A percentile compares a stretch with the other conserved stretches of the same genome.
Evolutionary conservation across 2,113 vertebrate species (phyloP).

Genomic region (Corythaeola cristata): DNA sequence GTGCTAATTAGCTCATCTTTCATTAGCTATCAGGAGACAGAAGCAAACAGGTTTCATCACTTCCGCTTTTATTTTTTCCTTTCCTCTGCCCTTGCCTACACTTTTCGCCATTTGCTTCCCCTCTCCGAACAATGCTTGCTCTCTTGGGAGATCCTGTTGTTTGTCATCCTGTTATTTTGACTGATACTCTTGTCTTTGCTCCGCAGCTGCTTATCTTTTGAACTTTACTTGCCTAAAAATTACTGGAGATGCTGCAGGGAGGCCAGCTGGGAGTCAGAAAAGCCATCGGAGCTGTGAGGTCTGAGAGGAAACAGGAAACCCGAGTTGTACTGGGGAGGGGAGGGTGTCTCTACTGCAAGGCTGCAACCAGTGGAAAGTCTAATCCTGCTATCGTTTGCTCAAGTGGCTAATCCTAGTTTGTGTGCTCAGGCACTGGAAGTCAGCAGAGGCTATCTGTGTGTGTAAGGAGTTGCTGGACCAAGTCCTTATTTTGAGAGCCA

Average conservation of each 20-base stretch:
- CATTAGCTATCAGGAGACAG: not conserved
- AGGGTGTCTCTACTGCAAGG: not conserved
- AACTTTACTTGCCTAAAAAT: constrained; percentile 45
- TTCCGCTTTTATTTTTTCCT: constrained; percentile 39
- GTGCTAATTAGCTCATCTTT: constrained; percentile 44
- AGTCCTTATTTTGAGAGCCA: not conserved
- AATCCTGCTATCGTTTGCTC: not conserved
- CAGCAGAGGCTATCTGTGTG: not conserved
- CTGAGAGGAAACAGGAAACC: constrained; percentile 67
- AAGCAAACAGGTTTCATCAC: constrained; percentile 52
- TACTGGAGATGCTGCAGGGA: constrained; percentile 17
- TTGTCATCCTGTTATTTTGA: constrained; percentile 45
- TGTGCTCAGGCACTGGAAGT: not conserved
- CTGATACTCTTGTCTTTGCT: constrained; percentile 20
- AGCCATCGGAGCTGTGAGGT: not conserved
- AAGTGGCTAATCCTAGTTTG: not conserved
- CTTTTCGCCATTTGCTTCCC: not conserved
- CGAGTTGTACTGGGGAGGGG: not conserved
- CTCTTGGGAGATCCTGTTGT: constrained; percentile 46
- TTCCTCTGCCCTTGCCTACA: constrained; percentile 1
- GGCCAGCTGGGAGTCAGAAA: constrained; percentile 33
- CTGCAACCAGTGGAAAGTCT: not conserved
- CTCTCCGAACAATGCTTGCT: constrained; percentile 14
- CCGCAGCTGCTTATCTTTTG: constrained; percentile 65
- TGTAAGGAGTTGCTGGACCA: not conserved